Evolutionary conservation across 2,113 vertebrate genomes (phyloP).

Genomic region (Thamnophis sirtalis): DNA sequence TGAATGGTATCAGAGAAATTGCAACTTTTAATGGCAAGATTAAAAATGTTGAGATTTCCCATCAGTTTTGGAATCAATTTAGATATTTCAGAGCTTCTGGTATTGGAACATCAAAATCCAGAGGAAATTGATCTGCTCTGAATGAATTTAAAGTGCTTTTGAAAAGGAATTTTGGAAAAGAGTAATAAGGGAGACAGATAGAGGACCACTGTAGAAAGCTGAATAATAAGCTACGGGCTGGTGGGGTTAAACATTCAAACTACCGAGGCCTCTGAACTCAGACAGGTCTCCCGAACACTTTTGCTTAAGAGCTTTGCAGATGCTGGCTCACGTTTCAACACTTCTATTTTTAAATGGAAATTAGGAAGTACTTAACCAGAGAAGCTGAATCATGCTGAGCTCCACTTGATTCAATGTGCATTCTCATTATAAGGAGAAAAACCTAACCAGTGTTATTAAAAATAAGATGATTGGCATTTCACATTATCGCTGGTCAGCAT

Average conservation of each 20-base stretch:
- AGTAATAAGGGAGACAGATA: conserved; percentile 10
- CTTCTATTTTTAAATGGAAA: background rate
- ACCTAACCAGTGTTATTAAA: background rate
- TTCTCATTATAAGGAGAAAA: background rate
- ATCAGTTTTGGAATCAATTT: conserved; percentile 18
- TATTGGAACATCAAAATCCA: conserved; percentile 12
- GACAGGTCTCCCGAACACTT: background rate
- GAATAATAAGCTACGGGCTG: conserved; percentile 4
- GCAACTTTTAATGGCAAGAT: background rate
- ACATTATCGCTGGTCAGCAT: background rate
- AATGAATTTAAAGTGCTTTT: conserved; percentile 12
- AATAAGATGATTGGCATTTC: background rate
- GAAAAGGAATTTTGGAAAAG: conserved; percentile 7
- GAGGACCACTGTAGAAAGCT: conserved; percentile 4
- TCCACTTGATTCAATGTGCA: background rate
- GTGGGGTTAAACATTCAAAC: background rate
- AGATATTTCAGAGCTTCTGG: background rate
- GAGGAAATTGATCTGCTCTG: conserved; percentile 8
- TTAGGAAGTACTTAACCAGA: background rate
- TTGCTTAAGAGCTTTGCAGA: background rate
- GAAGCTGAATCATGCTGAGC: background rate
- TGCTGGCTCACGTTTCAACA: background rate
- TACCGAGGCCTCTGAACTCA: background rate
- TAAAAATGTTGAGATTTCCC: conserved; percentile 16
- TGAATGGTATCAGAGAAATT: conserved; percentile 27